A percentile compares a stretch with the other conserved stretches of the same genome.
Evolutionary conservation across 2,888 invertebrate species (phyloP).

Genomic region (Meta bourneti): DNA sequence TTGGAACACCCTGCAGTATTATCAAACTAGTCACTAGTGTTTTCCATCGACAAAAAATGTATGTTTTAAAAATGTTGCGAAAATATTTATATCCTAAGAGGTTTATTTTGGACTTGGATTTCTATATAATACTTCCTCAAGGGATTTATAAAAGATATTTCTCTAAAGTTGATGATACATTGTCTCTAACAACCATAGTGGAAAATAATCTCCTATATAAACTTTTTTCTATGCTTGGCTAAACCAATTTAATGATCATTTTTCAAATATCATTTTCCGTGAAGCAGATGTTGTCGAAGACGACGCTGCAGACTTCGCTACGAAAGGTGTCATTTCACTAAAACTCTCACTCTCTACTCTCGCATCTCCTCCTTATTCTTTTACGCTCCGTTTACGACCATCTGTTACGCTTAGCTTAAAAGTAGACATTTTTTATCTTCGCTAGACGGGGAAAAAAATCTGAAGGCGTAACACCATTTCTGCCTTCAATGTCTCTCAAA

Average conservation of each 20-base stretch:
- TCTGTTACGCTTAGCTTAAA: slow-evolving; percentile 67
- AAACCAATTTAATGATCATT: slow-evolving; percentile 36
- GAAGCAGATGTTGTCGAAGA: slow-evolving; percentile 36
- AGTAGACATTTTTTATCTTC: slow-evolving; percentile 45
- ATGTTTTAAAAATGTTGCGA: no score
- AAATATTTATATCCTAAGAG: no score
- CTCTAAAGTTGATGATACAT: not conserved
- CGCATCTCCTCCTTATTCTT: slow-evolving; percentile 25
- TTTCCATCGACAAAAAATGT: no score
- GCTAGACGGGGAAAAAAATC: slow-evolving; percentile 8
- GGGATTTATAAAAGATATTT: not conserved
- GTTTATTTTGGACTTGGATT: not conserved
- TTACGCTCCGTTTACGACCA: slow-evolving; percentile 33
- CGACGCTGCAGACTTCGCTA: not conserved
- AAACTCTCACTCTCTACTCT: slow-evolving; percentile 25
- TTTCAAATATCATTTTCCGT: slow-evolving; percentile 25
- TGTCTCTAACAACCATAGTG: not conserved
- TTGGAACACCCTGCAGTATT: no score
- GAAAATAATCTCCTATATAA: not conserved
- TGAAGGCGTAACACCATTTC: slow-evolving; percentile 37
- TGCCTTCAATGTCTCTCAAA: slow-evolving; percentile 49
- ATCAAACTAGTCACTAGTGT: no score
- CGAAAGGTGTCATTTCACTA: slow-evolving; percentile 58
- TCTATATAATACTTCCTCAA: not conserved
- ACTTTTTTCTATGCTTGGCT: not conserved